Evolutionary conservation across 1,140 invertebrate genomes (phyloP).

Genomic region (Papilio aristodemus): DNA sequence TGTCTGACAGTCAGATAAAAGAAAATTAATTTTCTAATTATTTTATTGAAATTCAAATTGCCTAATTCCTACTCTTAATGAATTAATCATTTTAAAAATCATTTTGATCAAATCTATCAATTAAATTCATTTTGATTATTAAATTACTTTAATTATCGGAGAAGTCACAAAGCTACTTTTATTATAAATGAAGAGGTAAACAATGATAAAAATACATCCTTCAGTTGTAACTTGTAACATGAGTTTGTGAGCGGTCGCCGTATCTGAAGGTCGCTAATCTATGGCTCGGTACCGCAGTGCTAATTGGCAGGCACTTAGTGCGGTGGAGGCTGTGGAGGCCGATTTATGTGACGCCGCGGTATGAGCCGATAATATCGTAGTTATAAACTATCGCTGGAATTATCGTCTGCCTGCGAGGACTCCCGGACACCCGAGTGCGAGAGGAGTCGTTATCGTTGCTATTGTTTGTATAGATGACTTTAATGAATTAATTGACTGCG

Average conservation of each 20-base stretch:
- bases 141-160: no score
- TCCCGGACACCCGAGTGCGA: neutral
- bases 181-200: neutral
- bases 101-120: no score
- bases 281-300: neutral
- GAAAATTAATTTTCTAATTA: no score
- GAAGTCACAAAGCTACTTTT: no score
- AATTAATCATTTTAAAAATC: no score
- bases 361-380: neutral
- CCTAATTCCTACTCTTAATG: no score
- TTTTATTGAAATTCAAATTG: no score
- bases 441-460: neutral
- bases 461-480: no score
- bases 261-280: slow-evolving; percentile 24
- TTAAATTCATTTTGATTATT: no score
- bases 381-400: neutral
- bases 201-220: neutral
- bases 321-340: slow-evolving; percentile 14
- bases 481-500: no score
- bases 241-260: neutral
- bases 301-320: slow-evolving; percentile 27
- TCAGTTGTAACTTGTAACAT: slow-evolving; percentile 5
- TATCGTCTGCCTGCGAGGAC: neutral
- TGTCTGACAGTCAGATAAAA: no score
- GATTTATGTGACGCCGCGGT: slow-evolving; percentile 26